phyloP scores from a whole-genome alignment of 1,140 invertebrate genomes.

The Metaphire vulgaris region DNA sequence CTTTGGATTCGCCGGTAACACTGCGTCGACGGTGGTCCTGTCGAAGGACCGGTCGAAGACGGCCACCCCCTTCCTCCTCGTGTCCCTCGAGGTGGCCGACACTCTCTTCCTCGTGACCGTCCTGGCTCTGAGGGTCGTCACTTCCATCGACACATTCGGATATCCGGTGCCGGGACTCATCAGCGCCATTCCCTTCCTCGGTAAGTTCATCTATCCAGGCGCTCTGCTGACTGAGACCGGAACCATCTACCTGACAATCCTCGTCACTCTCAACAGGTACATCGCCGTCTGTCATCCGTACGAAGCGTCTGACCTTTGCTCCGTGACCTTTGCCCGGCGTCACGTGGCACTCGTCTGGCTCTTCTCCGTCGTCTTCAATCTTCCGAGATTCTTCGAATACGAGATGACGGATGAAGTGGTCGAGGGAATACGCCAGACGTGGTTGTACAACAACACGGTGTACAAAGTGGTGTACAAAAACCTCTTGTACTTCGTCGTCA shows the following conservation, averaged over 20 bases:
- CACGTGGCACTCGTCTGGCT: slow-evolving; percentile 71
- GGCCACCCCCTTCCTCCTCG: slow-evolving; percentile 55
- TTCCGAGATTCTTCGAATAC: slow-evolving; percentile 60
- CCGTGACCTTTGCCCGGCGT: slow-evolving; percentile 71
- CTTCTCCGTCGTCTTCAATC: slow-evolving; percentile 75
- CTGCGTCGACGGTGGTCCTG: slow-evolving; percentile 77
- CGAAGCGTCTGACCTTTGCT: slow-evolving; percentile 74
- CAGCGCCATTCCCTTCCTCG: slow-evolving; percentile 37
- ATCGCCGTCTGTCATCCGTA: slow-evolving; percentile 87
- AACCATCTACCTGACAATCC: slow-evolving; percentile 82
- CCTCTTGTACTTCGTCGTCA: slow-evolving; percentile 11
- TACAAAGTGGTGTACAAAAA: background rate
- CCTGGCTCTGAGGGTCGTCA: slow-evolving; percentile 74
- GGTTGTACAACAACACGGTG: too few relatives aligned
- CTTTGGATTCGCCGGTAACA: slow-evolving; percentile 76
- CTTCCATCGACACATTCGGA: slow-evolving; percentile 61
- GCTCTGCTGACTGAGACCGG: slow-evolving; percentile 76
- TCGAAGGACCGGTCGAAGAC: slow-evolving; percentile 22
- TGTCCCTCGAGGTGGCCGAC: slow-evolving; percentile 84
- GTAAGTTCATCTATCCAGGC: slow-evolving; percentile 72
- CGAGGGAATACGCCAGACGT: too few relatives aligned
- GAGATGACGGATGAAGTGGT: background rate
- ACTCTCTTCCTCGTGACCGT: slow-evolving; percentile 77
- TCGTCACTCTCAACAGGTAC: slow-evolving; percentile 86
- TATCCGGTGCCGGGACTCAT: slow-evolving; percentile 65